phyloP scores from a whole-genome alignment of 2,113 vertebrate species.

The Capreolus pygargus region DNA sequence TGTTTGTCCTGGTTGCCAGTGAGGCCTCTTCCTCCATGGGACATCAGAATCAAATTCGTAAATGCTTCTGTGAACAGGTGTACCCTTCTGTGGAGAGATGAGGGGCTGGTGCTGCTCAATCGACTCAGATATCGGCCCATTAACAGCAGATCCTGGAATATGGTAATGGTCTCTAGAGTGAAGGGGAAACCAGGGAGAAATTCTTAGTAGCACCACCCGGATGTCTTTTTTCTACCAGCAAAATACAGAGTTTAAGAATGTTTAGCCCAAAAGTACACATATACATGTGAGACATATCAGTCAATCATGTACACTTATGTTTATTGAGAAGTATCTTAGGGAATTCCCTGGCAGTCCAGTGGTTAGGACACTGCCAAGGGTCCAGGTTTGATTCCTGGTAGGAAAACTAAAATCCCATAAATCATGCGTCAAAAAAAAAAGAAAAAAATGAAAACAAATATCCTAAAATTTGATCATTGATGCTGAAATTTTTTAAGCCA shows the following conservation, averaged over 20 bases:
- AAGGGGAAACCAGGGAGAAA: background rate
- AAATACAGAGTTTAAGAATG: background rate
- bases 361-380: background rate
- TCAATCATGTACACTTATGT: background rate
- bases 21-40: constrained; percentile 77
- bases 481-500: background rate
- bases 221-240: background rate
- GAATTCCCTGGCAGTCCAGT: background rate
- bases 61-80: constrained; percentile 60
- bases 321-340: background rate
- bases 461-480: background rate
- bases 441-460: background rate
- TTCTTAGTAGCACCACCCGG: background rate
- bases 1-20: constrained; percentile 71
- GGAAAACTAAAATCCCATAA: background rate
- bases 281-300: background rate
- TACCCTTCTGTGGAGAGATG: constrained; percentile 46
- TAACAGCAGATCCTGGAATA: constrained; percentile 61
- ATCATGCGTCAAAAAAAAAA: background rate
- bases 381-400: background rate
- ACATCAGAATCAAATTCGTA: constrained; percentile 70
- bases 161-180: constrained; percentile 70
- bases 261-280: background rate
- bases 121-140: constrained; percentile 72
- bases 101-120: background rate